Evolutionary conservation across 2,888 invertebrate species (phyloP).

Genomic region (Ctenicera cuprea): DNA sequence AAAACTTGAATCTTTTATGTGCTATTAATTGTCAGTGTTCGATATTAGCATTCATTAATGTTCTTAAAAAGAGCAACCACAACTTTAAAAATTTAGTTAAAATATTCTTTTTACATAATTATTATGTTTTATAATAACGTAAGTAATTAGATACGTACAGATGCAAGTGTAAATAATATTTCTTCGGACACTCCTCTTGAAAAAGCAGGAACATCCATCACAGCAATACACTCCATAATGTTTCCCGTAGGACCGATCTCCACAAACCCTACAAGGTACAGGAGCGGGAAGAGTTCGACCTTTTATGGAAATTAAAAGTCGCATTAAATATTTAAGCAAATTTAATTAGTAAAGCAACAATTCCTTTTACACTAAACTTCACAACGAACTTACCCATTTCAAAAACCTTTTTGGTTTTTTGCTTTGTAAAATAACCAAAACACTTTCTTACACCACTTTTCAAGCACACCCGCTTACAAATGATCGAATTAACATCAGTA

Average conservation of each 20-base stretch:
- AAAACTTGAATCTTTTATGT: too few species aligned
- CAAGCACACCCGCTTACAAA: not conserved
- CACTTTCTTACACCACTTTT: not conserved
- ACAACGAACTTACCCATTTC: constrained; percentile 35
- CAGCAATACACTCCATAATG: constrained; percentile 91
- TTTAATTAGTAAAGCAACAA: not conserved
- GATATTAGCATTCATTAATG: too few species aligned
- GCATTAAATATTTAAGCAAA: constrained; percentile 18
- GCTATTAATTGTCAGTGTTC: too few species aligned
- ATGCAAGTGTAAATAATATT: constrained; percentile 86
- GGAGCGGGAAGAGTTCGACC: constrained; percentile 78
- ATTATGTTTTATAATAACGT: too few species aligned
- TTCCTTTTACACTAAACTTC: not conserved
- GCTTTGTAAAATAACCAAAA: too few species aligned
- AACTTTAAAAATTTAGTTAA: too few species aligned
- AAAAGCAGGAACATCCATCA: constrained; percentile 93
- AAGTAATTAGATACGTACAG: constrained; percentile 74
- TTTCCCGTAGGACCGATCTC: constrained; percentile 88
- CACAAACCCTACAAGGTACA: constrained; percentile 86
- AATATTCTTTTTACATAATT: too few species aligned
- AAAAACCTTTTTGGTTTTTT: not conserved
- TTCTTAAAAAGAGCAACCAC: too few species aligned
- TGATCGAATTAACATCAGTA: constrained; percentile 27
- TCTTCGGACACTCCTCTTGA: constrained; percentile 87
- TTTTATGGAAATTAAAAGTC: constrained; percentile 49